These are phyloP conservation scores for Empis livida DNA, from an alignment of 2,888 invertebrate species.

Conservation along the genomic window DNA sequence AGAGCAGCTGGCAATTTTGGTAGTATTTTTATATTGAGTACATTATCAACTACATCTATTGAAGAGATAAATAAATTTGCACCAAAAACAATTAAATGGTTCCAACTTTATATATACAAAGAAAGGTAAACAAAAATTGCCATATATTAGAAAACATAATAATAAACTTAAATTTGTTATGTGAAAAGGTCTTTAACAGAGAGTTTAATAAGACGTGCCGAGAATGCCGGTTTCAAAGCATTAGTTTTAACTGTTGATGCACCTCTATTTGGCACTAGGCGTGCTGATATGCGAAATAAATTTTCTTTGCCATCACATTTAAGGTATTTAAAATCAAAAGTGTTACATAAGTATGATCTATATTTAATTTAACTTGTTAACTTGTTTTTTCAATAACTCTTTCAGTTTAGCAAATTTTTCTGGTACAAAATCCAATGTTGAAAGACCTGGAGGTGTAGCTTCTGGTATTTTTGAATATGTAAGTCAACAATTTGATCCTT, in stretches of 20 bases:
- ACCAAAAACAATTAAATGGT: constrained; percentile 70
- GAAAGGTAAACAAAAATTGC: constrained; percentile 49
- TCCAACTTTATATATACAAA: constrained; percentile 82
- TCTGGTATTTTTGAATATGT: constrained; percentile 74
- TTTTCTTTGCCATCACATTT: constrained; percentile 72
- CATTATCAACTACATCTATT: constrained; percentile 72
- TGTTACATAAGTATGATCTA: too few species aligned
- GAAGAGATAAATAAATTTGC: constrained; percentile 74
- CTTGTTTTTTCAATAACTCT: too few species aligned
- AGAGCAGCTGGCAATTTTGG: constrained; percentile 68
- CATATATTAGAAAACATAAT: too few species aligned
- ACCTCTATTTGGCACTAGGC: constrained; percentile 70
- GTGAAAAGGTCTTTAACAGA: constrained; percentile 43
- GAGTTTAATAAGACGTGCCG: constrained; percentile 61
- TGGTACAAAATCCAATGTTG: constrained; percentile 35
- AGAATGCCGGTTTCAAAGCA: constrained; percentile 73
- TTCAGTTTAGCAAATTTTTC: constrained; percentile 69
- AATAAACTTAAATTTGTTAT: background rate
- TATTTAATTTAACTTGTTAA: too few species aligned
- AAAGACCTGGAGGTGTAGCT: constrained; percentile 12
- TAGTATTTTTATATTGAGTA: constrained; percentile 71
- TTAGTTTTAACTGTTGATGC: constrained; percentile 81
- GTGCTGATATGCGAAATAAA: constrained; percentile 70
- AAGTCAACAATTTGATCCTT: constrained; percentile 60
- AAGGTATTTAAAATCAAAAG: constrained; percentile 32